Evolutionary conservation across 2,888 invertebrate genomes (phyloP), one percentile per base, ranked within the genome.

Genomic region (Melinaea menophilus): DNA sequence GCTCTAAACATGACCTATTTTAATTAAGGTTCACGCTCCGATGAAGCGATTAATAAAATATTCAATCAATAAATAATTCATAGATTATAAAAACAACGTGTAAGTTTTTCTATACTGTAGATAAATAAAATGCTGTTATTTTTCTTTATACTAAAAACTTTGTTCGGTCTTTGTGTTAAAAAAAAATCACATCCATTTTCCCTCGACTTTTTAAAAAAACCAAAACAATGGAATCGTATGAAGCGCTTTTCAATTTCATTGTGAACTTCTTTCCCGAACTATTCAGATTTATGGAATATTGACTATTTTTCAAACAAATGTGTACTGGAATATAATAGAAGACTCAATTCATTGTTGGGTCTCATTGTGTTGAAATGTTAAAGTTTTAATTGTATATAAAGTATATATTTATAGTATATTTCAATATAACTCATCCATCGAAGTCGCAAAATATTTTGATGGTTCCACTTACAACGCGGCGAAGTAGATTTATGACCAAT

Each of bases 181-280:
- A 51, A 31, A 22, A 5, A 22, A 31, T 11, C 11, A 9, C 3
- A 11, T 51, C 13, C 13, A n/a, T 51, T 13, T 13, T 51, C 1
- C 2, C 9, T 51, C 3, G 5, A 9, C 31, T 51, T 51, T 51
- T 51, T 48, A 13, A 13, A 13, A 45, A 45, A 31, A n/a, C 31
- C 31, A 51, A 51, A 51, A 51, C 51, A 51, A 51, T 51, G 31
- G 51, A n/a, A 51, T 51, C 51, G 9, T 31, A 51, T 51, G 51
- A 31, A 51, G 51, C 51, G 51, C 51, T 51, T 51, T 51, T 51
- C 51, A 51, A 51, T 51, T 51, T 31, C 51, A 51, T 51, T 31
- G 51, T 31, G 31, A 51, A 51, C 51, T 51, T 51, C 51, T 51
- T 51, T 51, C 48, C 37, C 7, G 48, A 48, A 48, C 48, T 48